Percentiles rank a stretch among this genome's conserved stretches.
Evolutionary conservation across 2,113 vertebrate species (phyloP).

Genomic region (Phoxinus phoxinus): DNA sequence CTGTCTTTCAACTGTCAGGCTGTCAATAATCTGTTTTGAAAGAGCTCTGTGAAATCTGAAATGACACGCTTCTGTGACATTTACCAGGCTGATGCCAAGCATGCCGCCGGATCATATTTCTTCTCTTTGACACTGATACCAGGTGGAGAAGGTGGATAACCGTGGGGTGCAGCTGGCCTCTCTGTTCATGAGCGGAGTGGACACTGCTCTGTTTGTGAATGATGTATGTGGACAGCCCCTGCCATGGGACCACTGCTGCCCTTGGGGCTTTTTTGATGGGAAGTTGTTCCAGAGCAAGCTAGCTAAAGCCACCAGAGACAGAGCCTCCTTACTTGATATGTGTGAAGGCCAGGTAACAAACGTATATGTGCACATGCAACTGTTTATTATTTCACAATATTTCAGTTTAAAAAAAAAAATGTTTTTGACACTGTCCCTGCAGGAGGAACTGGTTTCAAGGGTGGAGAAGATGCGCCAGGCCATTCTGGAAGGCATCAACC

Average conservation of each 20-base stretch:
- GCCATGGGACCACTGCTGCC: constrained; percentile 94
- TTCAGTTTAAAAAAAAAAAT: neutral
- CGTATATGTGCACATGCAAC: neutral
- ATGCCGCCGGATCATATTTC: neutral
- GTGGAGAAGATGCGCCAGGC: constrained; percentile 94
- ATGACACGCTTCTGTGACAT: constrained; percentile 17
- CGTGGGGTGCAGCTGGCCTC: constrained; percentile 90
- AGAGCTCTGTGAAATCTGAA: constrained; percentile 21
- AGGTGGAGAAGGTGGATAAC: constrained; percentile 92
- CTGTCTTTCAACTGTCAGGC: constrained; percentile 1
- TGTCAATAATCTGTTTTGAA: constrained; percentile 10
- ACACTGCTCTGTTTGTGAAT: constrained; percentile 90
- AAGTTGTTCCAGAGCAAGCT: constrained; percentile 94
- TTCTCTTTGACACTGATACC: constrained; percentile 16
- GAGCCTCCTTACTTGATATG: constrained; percentile 86
- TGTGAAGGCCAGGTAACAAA: constrained; percentile 88
- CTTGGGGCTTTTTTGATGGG: constrained; percentile 95
- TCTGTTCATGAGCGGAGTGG: constrained; percentile 91
- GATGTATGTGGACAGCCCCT: constrained; percentile 91
- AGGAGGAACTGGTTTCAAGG: constrained; percentile 85
- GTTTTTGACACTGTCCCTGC: neutral
- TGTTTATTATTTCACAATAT: neutral
- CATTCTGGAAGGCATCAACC: constrained; percentile 89
- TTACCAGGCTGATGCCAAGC: constrained; percentile 9
- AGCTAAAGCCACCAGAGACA: constrained; percentile 82